A percentile compares a stretch with the other conserved stretches of the same genome.
Evolutionary conservation across 2,113 vertebrate genomes (phyloP).

Genomic region (Esox niger): DNA sequence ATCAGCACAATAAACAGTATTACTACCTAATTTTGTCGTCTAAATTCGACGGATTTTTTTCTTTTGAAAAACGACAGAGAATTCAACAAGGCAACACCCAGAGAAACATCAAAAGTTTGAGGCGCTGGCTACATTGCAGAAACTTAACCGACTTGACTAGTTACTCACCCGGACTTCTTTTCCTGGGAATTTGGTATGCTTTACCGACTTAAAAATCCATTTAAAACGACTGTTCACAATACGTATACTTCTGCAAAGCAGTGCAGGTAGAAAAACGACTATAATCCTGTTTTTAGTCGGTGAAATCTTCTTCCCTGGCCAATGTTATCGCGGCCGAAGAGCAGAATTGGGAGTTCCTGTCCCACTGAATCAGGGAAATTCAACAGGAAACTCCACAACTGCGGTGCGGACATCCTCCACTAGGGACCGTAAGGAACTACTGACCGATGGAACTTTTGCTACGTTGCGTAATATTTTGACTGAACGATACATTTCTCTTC

Average conservation of each 20-base stretch:
- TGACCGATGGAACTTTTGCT: neutral
- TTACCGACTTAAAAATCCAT: constrained; percentile 34
- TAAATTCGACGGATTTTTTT: too few relatives aligned
- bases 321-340: constrained; percentile 52
- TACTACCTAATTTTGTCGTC: too few relatives aligned
- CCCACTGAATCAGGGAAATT: constrained; percentile 68
- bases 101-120: constrained; percentile 13
- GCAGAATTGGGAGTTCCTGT: constrained; percentile 71
- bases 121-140: too few relatives aligned
- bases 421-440: constrained; percentile 38
- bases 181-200: constrained; percentile 31
- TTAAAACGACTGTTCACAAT: neutral
- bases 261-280: neutral
- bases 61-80: too few relatives aligned
- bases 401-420: constrained; percentile 42
- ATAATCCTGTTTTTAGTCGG: neutral
- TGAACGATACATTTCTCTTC: too few relatives aligned
- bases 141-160: too few relatives aligned
- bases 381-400: constrained; percentile 64
- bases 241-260: neutral
- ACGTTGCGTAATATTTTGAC: too few relatives aligned
- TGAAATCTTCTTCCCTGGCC: constrained; percentile 40
- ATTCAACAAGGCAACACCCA: constrained; percentile 15
- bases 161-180: constrained; percentile 53
- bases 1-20: neutral